Base-by-base conservation (phyloP, 2,888 invertebrate genomes). In the Xanthostigma xanthostigma region DNA sequence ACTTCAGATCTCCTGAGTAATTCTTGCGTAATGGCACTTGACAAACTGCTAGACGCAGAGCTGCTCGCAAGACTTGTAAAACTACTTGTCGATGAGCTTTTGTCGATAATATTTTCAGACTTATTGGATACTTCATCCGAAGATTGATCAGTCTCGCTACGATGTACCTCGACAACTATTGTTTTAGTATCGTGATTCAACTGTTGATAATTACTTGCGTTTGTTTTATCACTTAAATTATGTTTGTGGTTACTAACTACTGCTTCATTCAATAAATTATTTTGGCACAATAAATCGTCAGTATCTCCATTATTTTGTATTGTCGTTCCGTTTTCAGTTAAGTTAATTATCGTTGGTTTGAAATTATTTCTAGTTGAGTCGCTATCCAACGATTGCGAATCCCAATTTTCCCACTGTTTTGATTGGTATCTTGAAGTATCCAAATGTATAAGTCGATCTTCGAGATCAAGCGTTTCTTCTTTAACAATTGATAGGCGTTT, bases 151-250 rank as follows among this genome's bases (percentile, higher is more conserved):
- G 60, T 58, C 51, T 69, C 67, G 56, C 67, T 72, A 56, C 75
- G 72, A 62, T 85, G 85, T n/a, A 85, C 84, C 64, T 86, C 85
- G 9, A 84, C 85, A 27, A 81, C 78, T 49, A 84, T 79, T 14
- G 80, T 81, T 64, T 84, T 83, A 51, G 68, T 71, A 55, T 75
- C 73, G 46, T 61, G 66, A 52, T 69, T 70, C 51, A 67, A 66
- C 27, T 27, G 27, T 27, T 27, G 27, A 27, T 27, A 27, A 27
- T 27, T 27, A 39, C 67, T 64, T 17, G 66, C 64, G 59, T 69
- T 61, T 50, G 68, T 66, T 53, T 67, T 66, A 53, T 69, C 67
- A 9, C 66, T 65, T 47, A 66, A 59, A 37, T 57, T 59, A 36
- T 53, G 51, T 50, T 55, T 56, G n/a, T 50, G 42, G 36, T 50